Evolutionary conservation across 2,113 vertebrate species (phyloP).

Genomic region (Corapipo altera): DNA sequence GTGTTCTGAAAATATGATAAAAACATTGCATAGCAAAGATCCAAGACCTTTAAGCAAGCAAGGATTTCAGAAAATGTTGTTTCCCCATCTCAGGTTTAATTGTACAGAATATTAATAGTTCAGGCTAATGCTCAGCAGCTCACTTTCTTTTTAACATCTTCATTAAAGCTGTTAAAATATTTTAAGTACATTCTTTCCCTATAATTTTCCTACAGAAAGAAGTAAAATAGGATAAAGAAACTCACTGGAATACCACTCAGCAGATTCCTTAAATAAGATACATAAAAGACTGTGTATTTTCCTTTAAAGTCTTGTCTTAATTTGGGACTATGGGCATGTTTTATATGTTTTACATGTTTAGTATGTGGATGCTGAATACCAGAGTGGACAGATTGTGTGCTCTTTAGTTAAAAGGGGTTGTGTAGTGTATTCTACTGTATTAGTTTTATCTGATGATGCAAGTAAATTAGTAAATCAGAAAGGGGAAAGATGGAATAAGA

Average conservation of each 20-base stretch:
- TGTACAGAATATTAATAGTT: background rate
- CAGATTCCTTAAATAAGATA: background rate
- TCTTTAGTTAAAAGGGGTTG: background rate
- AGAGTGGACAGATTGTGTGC: accelerated
- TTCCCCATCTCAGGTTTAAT: background rate
- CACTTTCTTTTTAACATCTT: background rate
- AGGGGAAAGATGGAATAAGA: background rate
- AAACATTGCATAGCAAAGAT: background rate
- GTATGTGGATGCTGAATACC: background rate
- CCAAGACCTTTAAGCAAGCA: background rate
- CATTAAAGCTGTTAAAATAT: background rate
- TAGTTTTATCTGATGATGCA: background rate
- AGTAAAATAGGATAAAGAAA: background rate
- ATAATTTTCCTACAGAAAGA: background rate
- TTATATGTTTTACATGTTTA: background rate
- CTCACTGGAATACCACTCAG: background rate
- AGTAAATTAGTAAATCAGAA: slow-evolving; percentile 13
- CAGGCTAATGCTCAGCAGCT: background rate
- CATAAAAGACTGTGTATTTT: background rate
- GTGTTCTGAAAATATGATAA: background rate
- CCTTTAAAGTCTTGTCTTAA: background rate
- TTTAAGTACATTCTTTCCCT: background rate
- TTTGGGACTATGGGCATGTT: background rate
- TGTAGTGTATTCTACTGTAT: background rate
- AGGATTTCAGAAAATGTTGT: background rate